Conservation (phyloP, 2,888 invertebrate species). For the Cryptophagus acutangulus region DNA sequence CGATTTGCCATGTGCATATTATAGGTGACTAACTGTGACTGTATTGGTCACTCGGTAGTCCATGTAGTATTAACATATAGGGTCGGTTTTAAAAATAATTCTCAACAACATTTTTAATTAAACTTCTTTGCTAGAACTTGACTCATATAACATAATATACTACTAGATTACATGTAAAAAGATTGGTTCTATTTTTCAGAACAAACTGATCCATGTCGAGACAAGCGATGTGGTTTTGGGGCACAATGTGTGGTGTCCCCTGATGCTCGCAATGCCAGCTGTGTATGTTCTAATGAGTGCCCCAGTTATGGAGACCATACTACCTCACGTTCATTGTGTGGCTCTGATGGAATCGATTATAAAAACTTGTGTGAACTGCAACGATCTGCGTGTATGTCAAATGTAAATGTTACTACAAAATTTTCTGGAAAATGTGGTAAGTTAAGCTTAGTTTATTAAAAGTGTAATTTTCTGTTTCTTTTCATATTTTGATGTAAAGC, state of each 20-base stretch:
- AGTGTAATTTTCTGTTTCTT: too few species aligned
- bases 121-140: too few species aligned
- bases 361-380: conserved; percentile 80
- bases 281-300: conserved; percentile 75
- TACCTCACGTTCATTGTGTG: conserved; percentile 75
- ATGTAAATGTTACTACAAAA: conserved; percentile 71
- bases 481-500: too few species aligned
- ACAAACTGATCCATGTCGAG: conserved; percentile 67
- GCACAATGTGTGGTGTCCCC: conserved; percentile 61
- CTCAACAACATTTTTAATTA: too few species aligned
- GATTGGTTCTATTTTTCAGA: conserved; percentile 56
- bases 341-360: conserved; percentile 79
- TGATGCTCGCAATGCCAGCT: conserved; percentile 68
- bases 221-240: conserved; percentile 63
- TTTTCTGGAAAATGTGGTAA: conserved; percentile 85
- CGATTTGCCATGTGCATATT: too few species aligned
- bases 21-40: too few species aligned
- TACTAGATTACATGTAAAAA: too few species aligned
- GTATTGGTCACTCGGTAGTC: too few species aligned
- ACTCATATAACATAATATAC: too few species aligned
- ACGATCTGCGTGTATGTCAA: conserved; percentile 69
- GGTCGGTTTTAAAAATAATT: too few species aligned
- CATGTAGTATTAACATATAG: too few species aligned
- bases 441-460: too few species aligned
- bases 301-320: conserved; percentile 79